Evolutionary conservation across 1,140 invertebrate genomes (phyloP).

Genomic region (Hormaphis cornu): DNA sequence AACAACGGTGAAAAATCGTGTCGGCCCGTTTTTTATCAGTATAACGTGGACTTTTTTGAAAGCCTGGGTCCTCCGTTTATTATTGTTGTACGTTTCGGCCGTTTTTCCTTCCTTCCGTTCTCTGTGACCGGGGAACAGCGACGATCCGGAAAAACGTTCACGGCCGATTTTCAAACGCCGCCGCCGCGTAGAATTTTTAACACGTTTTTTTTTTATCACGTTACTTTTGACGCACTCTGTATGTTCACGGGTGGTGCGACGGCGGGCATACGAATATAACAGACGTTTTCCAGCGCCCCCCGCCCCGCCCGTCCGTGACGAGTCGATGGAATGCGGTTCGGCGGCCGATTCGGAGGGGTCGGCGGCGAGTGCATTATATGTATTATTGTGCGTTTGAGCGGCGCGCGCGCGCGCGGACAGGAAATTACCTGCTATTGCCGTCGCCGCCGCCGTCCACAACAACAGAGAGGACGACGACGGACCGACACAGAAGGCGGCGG

Average conservation of each 20-base stretch:
- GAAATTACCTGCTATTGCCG: constrained; percentile 28
- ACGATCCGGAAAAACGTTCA: no score
- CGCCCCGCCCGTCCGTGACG: not conserved
- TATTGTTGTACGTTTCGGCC: no score
- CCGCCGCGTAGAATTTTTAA: no score
- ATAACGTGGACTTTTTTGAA: no score
- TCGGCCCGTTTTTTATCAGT: no score
- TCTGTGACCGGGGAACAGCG: no score
- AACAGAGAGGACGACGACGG: not conserved
- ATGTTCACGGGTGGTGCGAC: not conserved
- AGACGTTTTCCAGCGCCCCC: not conserved
- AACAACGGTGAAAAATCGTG: no score
- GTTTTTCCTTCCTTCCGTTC: no score
- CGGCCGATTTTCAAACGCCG: no score
- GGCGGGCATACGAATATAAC: not conserved
- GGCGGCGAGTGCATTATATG: not conserved
- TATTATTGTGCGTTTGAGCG: not conserved
- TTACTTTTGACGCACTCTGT: no score
- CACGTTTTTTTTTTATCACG: no score
- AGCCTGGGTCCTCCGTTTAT: no score
- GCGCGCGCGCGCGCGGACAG: constrained; percentile 2
- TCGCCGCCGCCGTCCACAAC: not conserved
- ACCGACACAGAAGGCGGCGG: not conserved
- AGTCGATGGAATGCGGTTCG: constrained; percentile 22
- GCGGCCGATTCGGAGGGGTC: not conserved